Base-by-base conservation (phyloP, 1,140 invertebrate genomes). In the Cephus cinctus region DNA sequence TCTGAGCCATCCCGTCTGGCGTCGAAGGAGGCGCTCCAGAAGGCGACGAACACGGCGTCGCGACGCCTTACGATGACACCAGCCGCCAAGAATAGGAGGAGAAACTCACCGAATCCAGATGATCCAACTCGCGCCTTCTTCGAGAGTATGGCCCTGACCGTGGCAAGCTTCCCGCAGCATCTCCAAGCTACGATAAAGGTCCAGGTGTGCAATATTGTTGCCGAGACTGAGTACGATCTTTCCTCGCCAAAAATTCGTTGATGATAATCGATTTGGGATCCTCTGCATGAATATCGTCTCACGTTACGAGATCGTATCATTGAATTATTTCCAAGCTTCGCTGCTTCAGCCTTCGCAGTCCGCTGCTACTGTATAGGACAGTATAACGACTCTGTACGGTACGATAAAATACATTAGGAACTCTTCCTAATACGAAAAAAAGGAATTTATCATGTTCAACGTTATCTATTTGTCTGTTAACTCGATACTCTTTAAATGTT, bases 61-160 rank as follows among this genome's bases (percentile, higher is more conserved):
- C 47, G 48, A 55, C 31, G 48, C 32, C 47, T 47, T 8, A 16
- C 35, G 35, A 36, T 16, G 15, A 36, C 35, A 1, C 35, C 35
- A 14, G 16, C 35, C 6, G 16, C 35, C 11, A 8, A 11, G 9
- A 36, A 16, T 14, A 16, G 8, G 19, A 40, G 5, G 14, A 11
- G 16, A 19, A 40, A 40, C 25, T 8, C n/a, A 12, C n/a, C 27
- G 3, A 11, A 30, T 30, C 27, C 11, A 3, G 15, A 9, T 3
- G 34, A 36, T 4, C 6, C 34, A 8, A 36, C 34, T 8, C 8
- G 8, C 14, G n/a, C 53, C 4, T 64, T 67, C 52, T 65, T 67
- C 47, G 59, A 63, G 14, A 67, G 57, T 31, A 64, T 60, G 45
- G 50, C 54, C 9, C 30, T 65, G 25, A 67, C 57, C n/a, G 61